These are phyloP conservation scores for Eulacestoma nigropectus DNA, from an alignment of 2,113 vertebrate species.

Conservation along the genomic window DNA sequence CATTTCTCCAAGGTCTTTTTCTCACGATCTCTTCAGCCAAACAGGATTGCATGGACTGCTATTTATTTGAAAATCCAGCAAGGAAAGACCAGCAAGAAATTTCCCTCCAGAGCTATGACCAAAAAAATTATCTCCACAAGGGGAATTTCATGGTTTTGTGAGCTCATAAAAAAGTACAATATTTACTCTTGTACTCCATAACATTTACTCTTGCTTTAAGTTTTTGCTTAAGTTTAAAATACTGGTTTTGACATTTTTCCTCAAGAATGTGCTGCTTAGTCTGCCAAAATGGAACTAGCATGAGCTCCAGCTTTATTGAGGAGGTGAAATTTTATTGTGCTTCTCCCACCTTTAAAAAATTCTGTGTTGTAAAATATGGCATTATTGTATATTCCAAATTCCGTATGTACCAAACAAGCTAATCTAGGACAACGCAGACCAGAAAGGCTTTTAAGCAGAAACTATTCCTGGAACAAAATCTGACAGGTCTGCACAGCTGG, in stretches of 20 bases:
- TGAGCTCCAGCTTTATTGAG: background rate
- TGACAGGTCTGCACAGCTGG: background rate
- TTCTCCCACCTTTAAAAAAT: background rate
- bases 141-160: background rate
- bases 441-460: background rate
- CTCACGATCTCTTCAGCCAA: background rate
- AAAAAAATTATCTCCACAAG: background rate
- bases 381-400: background rate
- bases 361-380: background rate
- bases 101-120: background rate
- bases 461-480: background rate
- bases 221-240: conserved; percentile 13
- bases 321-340: background rate
- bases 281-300: background rate
- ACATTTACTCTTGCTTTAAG: background rate
- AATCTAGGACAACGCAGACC: background rate
- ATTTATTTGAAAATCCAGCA: background rate
- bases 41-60: background rate
- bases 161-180: background rate
- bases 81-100: background rate
- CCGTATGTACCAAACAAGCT: background rate
- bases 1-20: background rate
- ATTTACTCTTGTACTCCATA: background rate
- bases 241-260: background rate
- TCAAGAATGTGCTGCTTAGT: background rate